phyloP scores from a whole-genome alignment of 2,888 invertebrate genomes.

The Clusia tigrina region DNA sequence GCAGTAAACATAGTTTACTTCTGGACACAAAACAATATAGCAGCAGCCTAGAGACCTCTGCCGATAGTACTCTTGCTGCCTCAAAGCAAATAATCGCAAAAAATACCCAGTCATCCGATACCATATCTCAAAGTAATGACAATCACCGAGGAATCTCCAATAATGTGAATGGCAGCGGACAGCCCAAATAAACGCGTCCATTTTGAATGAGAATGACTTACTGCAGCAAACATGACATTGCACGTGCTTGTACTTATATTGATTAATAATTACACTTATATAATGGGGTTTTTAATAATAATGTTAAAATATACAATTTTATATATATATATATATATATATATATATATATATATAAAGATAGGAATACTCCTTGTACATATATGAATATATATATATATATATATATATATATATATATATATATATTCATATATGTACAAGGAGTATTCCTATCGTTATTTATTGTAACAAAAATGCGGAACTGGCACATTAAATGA shows the following conservation, averaged over 20 bases:
- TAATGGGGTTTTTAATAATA: neutral
- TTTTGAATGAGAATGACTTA: neutral
- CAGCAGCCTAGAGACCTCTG: too few relatives aligned
- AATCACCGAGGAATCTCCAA: slow-evolving; percentile 8
- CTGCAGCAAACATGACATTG: neutral
- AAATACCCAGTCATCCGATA: neutral
- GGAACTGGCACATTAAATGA: too few relatives aligned
- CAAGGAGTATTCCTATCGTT: too few relatives aligned
- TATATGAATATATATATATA: neutral
- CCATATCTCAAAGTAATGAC: neutral
- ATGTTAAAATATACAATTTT: neutral
- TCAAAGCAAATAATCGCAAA: too few relatives aligned
- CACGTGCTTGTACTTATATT: neutral
- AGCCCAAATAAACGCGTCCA: neutral
- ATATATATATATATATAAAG: neutral
- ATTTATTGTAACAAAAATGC: too few relatives aligned
- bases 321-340: neutral
- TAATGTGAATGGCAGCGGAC: neutral
- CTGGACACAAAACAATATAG: neutral
- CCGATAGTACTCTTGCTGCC: too few relatives aligned
- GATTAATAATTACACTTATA: neutral
- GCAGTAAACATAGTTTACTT: neutral
- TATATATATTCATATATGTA: neutral
- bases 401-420: slow-evolving; percentile 6
- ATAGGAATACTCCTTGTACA: too few relatives aligned